Evolutionary conservation across 2,888 invertebrate genomes (phyloP).

Genomic region (Volucella bombylans): DNA sequence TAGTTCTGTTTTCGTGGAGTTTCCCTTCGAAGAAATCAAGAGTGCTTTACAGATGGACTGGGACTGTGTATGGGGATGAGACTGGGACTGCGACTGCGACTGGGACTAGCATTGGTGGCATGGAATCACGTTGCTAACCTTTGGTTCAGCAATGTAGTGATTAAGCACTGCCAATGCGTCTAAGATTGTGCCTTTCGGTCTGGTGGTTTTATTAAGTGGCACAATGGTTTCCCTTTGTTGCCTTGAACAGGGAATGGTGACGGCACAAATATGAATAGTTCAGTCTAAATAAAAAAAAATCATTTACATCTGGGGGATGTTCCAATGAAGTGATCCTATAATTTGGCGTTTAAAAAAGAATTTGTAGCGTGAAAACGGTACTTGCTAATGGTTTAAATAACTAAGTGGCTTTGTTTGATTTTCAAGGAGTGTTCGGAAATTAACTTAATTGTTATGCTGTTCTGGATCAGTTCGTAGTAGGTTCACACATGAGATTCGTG

Average conservation of each 20-base stretch:
- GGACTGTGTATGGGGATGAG: not conserved
- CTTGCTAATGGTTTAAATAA: slow-evolving; percentile 12
- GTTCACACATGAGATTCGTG: too few relatives aligned
- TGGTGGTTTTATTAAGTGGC: slow-evolving; percentile 66
- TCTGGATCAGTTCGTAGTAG: not conserved
- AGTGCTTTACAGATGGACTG: slow-evolving; percentile 44
- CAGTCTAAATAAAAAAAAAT: not conserved
- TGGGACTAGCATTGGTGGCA: not conserved
- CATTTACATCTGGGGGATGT: slow-evolving; percentile 44
- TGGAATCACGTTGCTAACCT: slow-evolving; percentile 68
- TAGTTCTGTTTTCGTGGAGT: slow-evolving; percentile 63
- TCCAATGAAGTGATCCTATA: slow-evolving; percentile 46
- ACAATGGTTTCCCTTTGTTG: slow-evolving; percentile 57
- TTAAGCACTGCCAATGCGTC: slow-evolving; percentile 49
- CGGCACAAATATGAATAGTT: slow-evolving; percentile 34
- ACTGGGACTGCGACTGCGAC: too few relatives aligned
- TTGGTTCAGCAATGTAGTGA: slow-evolving; percentile 44
- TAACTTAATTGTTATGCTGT: not conserved
- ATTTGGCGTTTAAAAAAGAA: slow-evolving; percentile 29
- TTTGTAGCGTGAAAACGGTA: slow-evolving; percentile 40
- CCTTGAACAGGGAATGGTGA: slow-evolving; percentile 28
- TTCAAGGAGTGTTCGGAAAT: not conserved
- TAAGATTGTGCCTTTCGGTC: slow-evolving; percentile 68
- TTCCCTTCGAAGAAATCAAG: slow-evolving; percentile 68
- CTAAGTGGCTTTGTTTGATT: slow-evolving; percentile 13